phyloP scores from a whole-genome alignment of 64 coral and sea anemone species.

The Pocillopora verrucosa region DNA sequence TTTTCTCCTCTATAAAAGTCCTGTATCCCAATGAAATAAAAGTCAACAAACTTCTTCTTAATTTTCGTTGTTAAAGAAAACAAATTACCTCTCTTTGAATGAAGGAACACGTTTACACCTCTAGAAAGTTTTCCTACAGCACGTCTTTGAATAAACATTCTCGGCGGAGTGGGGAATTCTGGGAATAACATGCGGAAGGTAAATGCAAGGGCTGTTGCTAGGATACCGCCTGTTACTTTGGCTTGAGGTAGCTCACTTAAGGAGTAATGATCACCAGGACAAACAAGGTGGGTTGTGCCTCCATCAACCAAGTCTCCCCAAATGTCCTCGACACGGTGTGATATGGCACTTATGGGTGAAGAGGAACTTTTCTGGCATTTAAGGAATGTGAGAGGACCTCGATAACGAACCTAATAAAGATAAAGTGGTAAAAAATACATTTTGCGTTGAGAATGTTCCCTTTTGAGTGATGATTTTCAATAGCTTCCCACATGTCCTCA shows the following conservation, averaged over 20 bases:
- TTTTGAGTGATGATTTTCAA: too few relatives aligned
- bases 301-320: constrained; percentile 33
- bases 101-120: constrained; percentile 1
- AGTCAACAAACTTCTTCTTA: neutral
- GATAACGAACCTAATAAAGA: neutral
- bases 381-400: constrained; percentile 4
- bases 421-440: too few relatives aligned
- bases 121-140: neutral
- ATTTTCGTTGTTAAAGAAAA: too few relatives aligned
- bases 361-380: constrained; percentile 1
- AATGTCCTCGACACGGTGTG: neutral
- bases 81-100: constrained; percentile 34
- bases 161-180: constrained; percentile 2
- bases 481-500: too few relatives aligned
- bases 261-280: constrained; percentile 49
- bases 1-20: too few relatives aligned
- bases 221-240: neutral
- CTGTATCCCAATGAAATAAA: neutral
- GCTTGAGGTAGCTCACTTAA: constrained; percentile 32
- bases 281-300: constrained; percentile 1
- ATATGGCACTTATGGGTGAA: neutral
- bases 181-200: constrained; percentile 33
- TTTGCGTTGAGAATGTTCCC: too few relatives aligned
- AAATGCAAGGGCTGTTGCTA: constrained; percentile 13
- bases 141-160: constrained; percentile 2